Evolutionary conservation across 1,140 invertebrate genomes (phyloP).

Genomic region (Ganaspis sp.): DNA sequence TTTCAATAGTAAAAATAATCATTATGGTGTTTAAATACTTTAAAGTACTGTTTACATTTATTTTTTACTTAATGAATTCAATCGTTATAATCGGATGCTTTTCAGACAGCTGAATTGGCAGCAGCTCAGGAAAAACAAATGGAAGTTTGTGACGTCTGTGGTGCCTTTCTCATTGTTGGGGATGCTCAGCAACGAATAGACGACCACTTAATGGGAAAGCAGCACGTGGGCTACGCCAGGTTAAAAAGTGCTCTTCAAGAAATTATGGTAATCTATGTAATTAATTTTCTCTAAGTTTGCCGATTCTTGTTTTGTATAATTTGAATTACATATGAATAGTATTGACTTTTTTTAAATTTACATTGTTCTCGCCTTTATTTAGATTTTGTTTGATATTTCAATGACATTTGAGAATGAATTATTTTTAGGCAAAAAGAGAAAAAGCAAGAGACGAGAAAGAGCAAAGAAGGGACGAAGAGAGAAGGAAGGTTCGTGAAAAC

Average conservation of each 20-base stretch:
- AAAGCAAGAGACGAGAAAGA: constrained; percentile 83
- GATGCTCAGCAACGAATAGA: constrained; percentile 98
- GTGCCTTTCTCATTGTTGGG: constrained; percentile 98
- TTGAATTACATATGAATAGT: neutral
- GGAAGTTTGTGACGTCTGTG: constrained; percentile 99
- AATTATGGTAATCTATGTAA: constrained; percentile 68
- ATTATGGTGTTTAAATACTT: too few relatives aligned
- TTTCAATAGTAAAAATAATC: too few relatives aligned
- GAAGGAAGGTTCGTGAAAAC: constrained; percentile 75
- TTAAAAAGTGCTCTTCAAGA: constrained; percentile 83
- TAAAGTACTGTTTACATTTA: neutral
- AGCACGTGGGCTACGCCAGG: constrained; percentile 93
- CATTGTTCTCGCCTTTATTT: too few relatives aligned
- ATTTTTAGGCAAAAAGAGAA: constrained; percentile 76
- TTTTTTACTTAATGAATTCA: constrained; percentile 34
- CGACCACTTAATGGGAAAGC: constrained; percentile 98
- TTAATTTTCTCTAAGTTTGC: constrained; percentile 44
- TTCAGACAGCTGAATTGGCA: constrained; percentile 84
- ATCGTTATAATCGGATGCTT: constrained; percentile 28
- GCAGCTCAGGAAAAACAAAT: constrained; percentile 96
- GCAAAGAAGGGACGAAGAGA: constrained; percentile 80
- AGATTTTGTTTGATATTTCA: constrained; percentile 20
- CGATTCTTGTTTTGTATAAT: too few relatives aligned
- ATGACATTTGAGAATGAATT: constrained; percentile 32
- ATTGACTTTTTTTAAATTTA: too few relatives aligned